Percentiles rank a stretch among this genome's conserved stretches.
Conservation (phyloP, 53 echinoderm and acorn worm genomes). For the Pentamera pediparva region DNA sequence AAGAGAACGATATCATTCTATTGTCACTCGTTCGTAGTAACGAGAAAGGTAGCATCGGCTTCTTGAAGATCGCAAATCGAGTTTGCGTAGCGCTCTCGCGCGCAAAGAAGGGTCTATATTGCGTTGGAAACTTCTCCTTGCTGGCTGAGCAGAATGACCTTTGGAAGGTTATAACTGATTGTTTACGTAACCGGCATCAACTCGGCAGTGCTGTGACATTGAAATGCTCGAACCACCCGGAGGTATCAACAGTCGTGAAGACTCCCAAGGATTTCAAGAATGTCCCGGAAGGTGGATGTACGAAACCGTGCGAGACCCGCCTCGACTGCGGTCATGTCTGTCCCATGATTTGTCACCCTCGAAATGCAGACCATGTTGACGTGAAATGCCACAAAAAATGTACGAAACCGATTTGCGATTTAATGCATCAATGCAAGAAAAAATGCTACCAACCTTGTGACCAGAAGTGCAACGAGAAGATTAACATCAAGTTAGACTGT, state of each 20-base stretch:
- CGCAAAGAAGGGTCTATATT: conserved; percentile 71
- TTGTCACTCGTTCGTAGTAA: conserved; percentile 73
- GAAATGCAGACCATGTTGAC: conserved; percentile 56
- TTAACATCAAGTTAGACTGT: conserved; percentile 48
- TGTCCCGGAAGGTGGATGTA: conserved; percentile 82
- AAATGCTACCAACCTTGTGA: conserved; percentile 58
- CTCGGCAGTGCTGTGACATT: conserved; percentile 47
- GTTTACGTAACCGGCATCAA: conserved; percentile 22
- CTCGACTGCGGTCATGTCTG: conserved; percentile 84
- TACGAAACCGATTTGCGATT: conserved; percentile 30
- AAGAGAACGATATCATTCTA: conserved; percentile 83
- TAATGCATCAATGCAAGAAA: conserved; percentile 55
- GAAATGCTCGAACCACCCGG: conserved; percentile 67
- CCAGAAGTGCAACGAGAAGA: conserved; percentile 45
- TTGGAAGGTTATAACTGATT: conserved; percentile 46
- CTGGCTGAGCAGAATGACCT: conserved; percentile 33
- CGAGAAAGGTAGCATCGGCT: conserved; percentile 50
- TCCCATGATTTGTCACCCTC: conserved; percentile 64
- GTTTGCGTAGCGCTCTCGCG: conserved; percentile 72
- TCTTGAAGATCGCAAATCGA: conserved; percentile 56
- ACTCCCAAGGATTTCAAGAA: conserved; percentile 38
- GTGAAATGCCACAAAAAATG: conserved; percentile 50
- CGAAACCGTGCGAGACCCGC: conserved; percentile 46
- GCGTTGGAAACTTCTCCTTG: conserved; percentile 66
- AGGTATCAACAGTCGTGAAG: conserved; percentile 28